phyloP scores from a whole-genome alignment of 1,140 invertebrate genomes.

The Polyergus mexicanus region DNA sequence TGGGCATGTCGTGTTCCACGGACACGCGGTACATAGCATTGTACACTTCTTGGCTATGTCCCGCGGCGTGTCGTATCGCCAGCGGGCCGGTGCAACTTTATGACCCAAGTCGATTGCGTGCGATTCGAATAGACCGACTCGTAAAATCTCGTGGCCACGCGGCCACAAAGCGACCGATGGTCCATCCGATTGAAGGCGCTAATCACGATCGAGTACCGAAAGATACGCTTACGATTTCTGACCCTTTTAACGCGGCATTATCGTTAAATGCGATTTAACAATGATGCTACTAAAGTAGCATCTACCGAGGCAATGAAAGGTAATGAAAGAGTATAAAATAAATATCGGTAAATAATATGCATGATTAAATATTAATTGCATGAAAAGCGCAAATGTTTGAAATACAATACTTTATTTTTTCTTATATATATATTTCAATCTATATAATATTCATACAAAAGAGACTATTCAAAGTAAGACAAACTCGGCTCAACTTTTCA shows the following conservation, averaged over 20 bases:
- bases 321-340: slow-evolving; percentile 21
- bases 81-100: slow-evolving; percentile 78
- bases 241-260: slow-evolving; percentile 47
- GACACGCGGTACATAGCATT: slow-evolving; percentile 80
- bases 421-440: neutral
- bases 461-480: neutral
- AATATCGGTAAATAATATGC: neutral
- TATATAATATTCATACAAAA: neutral
- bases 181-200: slow-evolving; percentile 58
- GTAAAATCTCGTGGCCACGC: slow-evolving; percentile 67
- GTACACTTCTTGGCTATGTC: slow-evolving; percentile 82
- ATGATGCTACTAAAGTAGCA: slow-evolving; percentile 54
- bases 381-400: neutral
- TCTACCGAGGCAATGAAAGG: slow-evolving; percentile 6
- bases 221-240: slow-evolving; percentile 42
- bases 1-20: slow-evolving; percentile 82
- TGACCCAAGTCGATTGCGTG: slow-evolving; percentile 80
- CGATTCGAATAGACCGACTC: slow-evolving; percentile 77
- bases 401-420: neutral
- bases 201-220: slow-evolving; percentile 54
- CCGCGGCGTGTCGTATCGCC: slow-evolving; percentile 80
- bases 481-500: neutral
- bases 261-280: slow-evolving; percentile 39
- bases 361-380: neutral
- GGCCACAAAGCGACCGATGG: slow-evolving; percentile 52